Evolutionary conservation across 2,797 vertebrate species (phyloP).

Genomic region (Rhadinocentrus ornatus): DNA sequence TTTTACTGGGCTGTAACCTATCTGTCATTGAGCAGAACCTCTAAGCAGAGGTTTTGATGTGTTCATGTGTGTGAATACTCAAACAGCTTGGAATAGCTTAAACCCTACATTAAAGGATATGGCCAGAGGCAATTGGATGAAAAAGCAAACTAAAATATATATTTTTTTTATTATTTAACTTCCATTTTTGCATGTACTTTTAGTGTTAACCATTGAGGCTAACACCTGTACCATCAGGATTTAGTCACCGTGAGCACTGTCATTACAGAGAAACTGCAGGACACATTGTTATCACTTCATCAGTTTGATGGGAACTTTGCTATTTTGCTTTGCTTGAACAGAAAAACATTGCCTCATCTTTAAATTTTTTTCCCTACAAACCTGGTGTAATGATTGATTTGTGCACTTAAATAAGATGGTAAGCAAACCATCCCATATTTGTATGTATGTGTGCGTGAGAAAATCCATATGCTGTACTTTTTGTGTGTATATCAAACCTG

Average conservation of each 20-base stretch:
- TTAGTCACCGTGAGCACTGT: slow-evolving; percentile 34
- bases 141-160: slow-evolving; percentile 45
- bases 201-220: slow-evolving; percentile 40
- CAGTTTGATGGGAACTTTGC: not conserved
- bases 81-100: slow-evolving; percentile 60
- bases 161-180: slow-evolving; percentile 32
- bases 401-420: slow-evolving; percentile 4
- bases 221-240: slow-evolving; percentile 41
- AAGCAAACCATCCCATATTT: slow-evolving; percentile 1
- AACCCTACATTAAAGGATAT: slow-evolving; percentile 72
- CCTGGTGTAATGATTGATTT: slow-evolving; percentile 11
- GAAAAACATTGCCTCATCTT: slow-evolving; percentile 3
- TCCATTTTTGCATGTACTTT: slow-evolving; percentile 35
- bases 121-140: slow-evolving; percentile 63
- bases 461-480: not conserved
- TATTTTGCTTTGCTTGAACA: not conserved
- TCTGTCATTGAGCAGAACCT: slow-evolving; percentile 78
- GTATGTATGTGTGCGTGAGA: not conserved
- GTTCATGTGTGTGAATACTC: slow-evolving; percentile 58
- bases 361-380: not conserved
- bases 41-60: slow-evolving; percentile 75
- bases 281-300: slow-evolving; percentile 14
- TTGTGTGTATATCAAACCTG: slow-evolving; percentile 44
- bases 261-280: slow-evolving; percentile 3
- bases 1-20: slow-evolving; percentile 85